Conservation (phyloP, 1,140 invertebrate species). For the Neelides sp. region DNA sequence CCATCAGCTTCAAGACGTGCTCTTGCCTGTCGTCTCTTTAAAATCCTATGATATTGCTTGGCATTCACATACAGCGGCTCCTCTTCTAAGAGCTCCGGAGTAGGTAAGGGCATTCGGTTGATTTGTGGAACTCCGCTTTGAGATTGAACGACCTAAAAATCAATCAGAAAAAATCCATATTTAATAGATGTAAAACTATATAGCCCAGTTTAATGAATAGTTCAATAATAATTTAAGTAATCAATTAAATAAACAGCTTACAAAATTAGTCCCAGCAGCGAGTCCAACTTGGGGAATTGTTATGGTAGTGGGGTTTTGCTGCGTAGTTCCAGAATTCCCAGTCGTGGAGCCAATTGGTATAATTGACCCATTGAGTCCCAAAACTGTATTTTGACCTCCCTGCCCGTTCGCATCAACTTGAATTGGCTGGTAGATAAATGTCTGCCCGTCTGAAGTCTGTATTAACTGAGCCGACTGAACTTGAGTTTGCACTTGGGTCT, state of each 20-base stretch:
- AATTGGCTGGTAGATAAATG: conserved; percentile 74
- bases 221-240: not conserved
- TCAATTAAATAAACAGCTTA: conserved; percentile 36
- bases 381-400: conserved; percentile 13
- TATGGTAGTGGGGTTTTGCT: conserved; percentile 32
- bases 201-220: too few relatives aligned
- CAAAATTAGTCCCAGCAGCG: conserved; percentile 51
- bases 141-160: conserved; percentile 49
- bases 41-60: conserved; percentile 89
- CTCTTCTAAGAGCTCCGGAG: conserved; percentile 67
- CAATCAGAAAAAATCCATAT: conserved; percentile 2
- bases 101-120: conserved; percentile 50
- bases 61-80: conserved; percentile 96
- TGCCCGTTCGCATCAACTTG: conserved; percentile 41
- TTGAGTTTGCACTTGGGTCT: too few relatives aligned
- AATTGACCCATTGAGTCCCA: conserved; percentile 26
- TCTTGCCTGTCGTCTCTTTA: conserved; percentile 75
- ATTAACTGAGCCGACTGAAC: conserved; percentile 60
- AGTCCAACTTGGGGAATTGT: conserved; percentile 35
- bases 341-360: conserved; percentile 19
- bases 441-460: conserved; percentile 85
- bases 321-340: conserved; percentile 46
- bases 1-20: conserved; percentile 83
- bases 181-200: not conserved
- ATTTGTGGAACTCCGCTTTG: conserved; percentile 45